Evolutionary conservation across 2,113 vertebrate species (phyloP), one percentile per base, ranked within the genome.

Genomic region (Tautogolabrus adspersus): DNA sequence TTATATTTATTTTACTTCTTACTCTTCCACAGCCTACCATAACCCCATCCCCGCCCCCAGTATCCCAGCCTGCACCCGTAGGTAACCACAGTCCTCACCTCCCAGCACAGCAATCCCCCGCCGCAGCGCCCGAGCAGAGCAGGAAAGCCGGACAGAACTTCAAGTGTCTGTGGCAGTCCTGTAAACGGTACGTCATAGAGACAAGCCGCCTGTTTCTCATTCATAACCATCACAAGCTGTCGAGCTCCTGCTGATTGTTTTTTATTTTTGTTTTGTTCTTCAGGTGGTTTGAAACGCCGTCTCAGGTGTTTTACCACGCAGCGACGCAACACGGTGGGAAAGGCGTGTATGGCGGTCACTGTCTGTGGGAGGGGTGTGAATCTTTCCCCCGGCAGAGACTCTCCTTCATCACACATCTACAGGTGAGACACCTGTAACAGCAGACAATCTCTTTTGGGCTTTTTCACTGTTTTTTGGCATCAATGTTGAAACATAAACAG

Each of bases 241-340:
- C n/a, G 0, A 66, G 22, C 13, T 3, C 15, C 6, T 12, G 16
- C 40, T 85, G 8, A 79, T 11, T 6, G 1, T 7, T 44, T 57
- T 12, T 16, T 0, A 1, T 4, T 46, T 58, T 13, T 18, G 0
- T 8, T 37, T 57, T 54, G 26, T 10, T 26, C n/a, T 54, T 3
- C 49, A 99, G 98, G 94, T 99, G 98, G 98, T 99, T 99, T 88
- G 97, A 98, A 89, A 98, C 97, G n/a, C 97, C 98, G 1, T 96
- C 97, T 21, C 96, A 98, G 87, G 98, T 99, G 87, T 99, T 98
- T 90, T 99, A 99, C 93, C 98, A 99, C 0, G 98, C 97, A 42
- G 98, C 98, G 57, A 99, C 97, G 13, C 95, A 96, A 83, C 98
- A 99, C 11, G 98, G 98, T 63, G 96, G 96, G 18, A 99, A 98